These are phyloP conservation scores for Norana najaformis DNA, from an alignment of 2,888 invertebrate species.

Conservation along the genomic window DNA sequence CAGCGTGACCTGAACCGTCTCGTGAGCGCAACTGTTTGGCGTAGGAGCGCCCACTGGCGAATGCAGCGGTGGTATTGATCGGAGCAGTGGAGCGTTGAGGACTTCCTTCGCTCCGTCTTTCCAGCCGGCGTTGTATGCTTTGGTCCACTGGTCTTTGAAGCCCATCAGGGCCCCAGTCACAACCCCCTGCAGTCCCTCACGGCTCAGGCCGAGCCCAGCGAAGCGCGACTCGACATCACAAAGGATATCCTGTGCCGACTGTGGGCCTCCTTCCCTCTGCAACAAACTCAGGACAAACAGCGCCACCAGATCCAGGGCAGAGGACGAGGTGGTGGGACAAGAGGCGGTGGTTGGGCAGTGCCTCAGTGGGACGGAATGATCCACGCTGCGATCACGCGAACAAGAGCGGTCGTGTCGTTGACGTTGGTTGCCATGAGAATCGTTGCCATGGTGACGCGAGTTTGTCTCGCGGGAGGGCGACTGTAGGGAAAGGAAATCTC, in stretches of 20 bases:
- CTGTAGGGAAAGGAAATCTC: not conserved
- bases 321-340: not conserved
- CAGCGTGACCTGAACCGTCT: not conserved
- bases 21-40: not conserved
- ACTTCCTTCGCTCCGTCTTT: conserved; percentile 19
- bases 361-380: not conserved
- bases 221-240: not conserved
- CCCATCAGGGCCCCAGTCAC: conserved; percentile 15
- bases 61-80: not conserved
- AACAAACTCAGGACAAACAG: not conserved
- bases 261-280: not conserved
- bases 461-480: not conserved
- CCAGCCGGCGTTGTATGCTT: conserved; percentile 2
- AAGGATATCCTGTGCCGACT: not conserved
- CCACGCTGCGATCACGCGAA: not conserved
- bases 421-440: not conserved
- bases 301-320: not conserved
- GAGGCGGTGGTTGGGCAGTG: not conserved
- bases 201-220: not conserved
- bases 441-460: not conserved
- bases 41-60: not conserved
- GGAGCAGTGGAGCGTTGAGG: not conserved
- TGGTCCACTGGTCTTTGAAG: not conserved
- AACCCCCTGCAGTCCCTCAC: not conserved
- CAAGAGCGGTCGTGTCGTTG: not conserved